Evolutionary conservation across 1,140 invertebrate species (phyloP).

Genomic region (Mactra quadrangularis): DNA sequence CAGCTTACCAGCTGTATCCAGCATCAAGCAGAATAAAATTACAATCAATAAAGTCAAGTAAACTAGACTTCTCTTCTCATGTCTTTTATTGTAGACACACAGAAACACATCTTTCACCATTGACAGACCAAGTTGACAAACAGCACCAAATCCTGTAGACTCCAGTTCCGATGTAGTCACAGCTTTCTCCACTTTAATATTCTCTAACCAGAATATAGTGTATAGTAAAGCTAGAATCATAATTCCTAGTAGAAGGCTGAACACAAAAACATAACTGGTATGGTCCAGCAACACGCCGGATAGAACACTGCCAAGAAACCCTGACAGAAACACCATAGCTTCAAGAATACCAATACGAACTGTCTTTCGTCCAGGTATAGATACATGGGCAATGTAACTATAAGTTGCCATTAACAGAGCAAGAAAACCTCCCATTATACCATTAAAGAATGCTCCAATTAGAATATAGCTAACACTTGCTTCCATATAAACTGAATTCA

Average conservation of each 20-base stretch:
- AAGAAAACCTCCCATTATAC: slow-evolving; percentile 92
- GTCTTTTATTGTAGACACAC: slow-evolving; percentile 79
- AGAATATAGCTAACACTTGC: slow-evolving; percentile 80
- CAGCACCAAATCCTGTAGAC: not conserved
- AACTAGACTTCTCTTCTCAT: slow-evolving; percentile 70
- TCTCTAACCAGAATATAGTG: slow-evolving; percentile 79
- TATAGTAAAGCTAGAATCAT: slow-evolving; percentile 81
- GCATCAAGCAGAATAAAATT: slow-evolving; percentile 62
- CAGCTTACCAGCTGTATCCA: slow-evolving; percentile 67
- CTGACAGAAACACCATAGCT: slow-evolving; percentile 85
- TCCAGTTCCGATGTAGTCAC: not conserved
- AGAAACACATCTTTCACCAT: slow-evolving; percentile 73
- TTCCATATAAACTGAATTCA: slow-evolving; percentile 87
- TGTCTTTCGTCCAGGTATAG: slow-evolving; percentile 91
- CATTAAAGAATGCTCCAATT: slow-evolving; percentile 82
- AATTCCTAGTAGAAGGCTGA: slow-evolving; percentile 78
- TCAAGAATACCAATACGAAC: slow-evolving; percentile 92
- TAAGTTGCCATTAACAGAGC: slow-evolving; percentile 95
- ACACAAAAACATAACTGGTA: slow-evolving; percentile 78
- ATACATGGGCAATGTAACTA: slow-evolving; percentile 94
- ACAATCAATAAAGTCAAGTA: slow-evolving; percentile 78
- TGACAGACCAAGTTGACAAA: not conserved
- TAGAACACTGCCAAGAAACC: slow-evolving; percentile 83
- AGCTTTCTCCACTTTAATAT: slow-evolving; percentile 61
- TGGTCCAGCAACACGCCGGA: slow-evolving; percentile 82